Conservation (phyloP, 2,888 invertebrate species). For the Bugulina stolonifera region DNA sequence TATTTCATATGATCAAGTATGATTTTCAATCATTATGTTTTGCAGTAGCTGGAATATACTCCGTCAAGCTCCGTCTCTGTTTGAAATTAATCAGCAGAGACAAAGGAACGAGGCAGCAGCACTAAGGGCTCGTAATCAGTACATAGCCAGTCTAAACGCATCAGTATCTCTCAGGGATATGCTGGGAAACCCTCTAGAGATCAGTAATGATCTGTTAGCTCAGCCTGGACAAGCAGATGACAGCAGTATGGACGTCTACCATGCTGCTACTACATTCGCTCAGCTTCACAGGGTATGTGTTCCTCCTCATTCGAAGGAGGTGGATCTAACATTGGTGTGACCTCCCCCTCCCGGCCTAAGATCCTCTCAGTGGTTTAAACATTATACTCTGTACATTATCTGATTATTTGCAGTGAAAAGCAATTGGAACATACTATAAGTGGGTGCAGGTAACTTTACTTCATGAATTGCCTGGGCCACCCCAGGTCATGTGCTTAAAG, state of each 20-base stretch:
- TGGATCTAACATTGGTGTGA: no score
- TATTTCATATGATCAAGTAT: no score
- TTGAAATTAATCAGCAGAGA: background rate
- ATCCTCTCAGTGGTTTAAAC: no score
- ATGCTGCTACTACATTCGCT: slow-evolving; percentile 11
- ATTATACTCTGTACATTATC: no score
- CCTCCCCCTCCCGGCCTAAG: no score
- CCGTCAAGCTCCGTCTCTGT: background rate
- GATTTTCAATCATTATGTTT: no score
- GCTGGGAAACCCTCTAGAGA: slow-evolving; percentile 17
- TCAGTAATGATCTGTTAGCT: slow-evolving; percentile 22
- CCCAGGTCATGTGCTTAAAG: no score
- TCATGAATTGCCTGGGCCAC: no score
- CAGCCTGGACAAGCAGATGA: background rate
- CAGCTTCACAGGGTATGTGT: background rate
- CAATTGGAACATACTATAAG: no score
- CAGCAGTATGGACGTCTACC: slow-evolving; percentile 1
- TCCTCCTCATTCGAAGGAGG: no score
- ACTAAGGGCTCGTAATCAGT: slow-evolving; percentile 10
- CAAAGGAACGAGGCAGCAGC: background rate
- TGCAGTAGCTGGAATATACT: slow-evolving; percentile 1
- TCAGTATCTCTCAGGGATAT: background rate
- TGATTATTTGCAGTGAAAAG: no score
- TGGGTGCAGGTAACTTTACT: no score
- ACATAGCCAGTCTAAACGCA: background rate